Evolutionary conservation across 30 jellyfish, hydroid and myxozoan genomes (phyloP), one percentile per base, ranked within the genome.

Genomic region (Aurelia sp.): DNA sequence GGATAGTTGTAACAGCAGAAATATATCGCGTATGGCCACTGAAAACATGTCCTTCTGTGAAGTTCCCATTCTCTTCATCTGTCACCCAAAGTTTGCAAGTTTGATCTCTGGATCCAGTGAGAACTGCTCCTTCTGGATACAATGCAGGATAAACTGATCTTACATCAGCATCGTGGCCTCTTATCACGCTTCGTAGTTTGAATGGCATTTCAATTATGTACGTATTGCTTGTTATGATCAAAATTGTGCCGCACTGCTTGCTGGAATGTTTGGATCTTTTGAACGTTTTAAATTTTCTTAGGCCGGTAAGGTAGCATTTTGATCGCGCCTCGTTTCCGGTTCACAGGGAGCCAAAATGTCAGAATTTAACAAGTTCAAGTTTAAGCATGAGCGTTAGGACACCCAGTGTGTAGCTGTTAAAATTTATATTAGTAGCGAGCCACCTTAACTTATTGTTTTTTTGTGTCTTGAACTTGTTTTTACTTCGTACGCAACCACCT

Each of bases 91-190:
- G 91, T 63, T 96, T 57, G 84, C 99, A 96, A 12, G 98, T 96
- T 59, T 67, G 85, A 66, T 96, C 99, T 44, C 99, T 61, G 13
- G 99, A 96, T 2, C 93, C 99, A n/a, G 97, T 80, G 30, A 96
- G 78, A 10, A 96, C 83, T 10, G 94, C 98, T 13, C 96, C 97
- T 19, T 82, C 94, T 4, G 99, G 99, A 78, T 57, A 82, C 30
- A 86, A 17, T 1, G 99, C 95, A 13, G 99, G 97, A 35, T 87
- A 73, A 31, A 96, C 99, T 20, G 97, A 93, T 33, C 98, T 70
- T 19, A 96, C 98, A 71, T 96, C 99, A 7, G 97, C 91, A 53
- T 91, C 98, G 63, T 96, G 99, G 41, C 99, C 99, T 44, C 97
- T 80, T 5, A 96, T 62, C 24, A 61, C 92, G 67, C 84, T 50